A percentile compares a stretch with the other conserved stretches of the same genome.
These are phyloP conservation scores for Colletes gigas DNA, from an alignment of 1,140 invertebrate species.

Conservation along the genomic window DNA sequence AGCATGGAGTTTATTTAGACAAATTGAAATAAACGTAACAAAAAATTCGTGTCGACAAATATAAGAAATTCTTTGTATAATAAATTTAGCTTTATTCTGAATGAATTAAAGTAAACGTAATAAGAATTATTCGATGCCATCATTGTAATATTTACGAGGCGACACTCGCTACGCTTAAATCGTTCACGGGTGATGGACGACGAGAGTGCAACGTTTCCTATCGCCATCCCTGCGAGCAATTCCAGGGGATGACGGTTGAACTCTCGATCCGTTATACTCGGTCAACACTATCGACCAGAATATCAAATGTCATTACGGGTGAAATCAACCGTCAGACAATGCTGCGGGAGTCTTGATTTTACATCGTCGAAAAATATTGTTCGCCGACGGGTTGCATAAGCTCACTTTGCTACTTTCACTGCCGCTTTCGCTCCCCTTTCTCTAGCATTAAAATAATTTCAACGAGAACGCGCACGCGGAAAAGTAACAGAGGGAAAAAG, in stretches of 20 bases:
- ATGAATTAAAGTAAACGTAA: not conserved
- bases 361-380: constrained; percentile 28
- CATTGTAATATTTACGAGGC: constrained; percentile 71
- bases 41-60: no score
- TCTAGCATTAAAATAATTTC: constrained; percentile 37
- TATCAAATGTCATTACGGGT: constrained; percentile 50
- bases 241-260: constrained; percentile 31
- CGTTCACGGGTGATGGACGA: constrained; percentile 67
- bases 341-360: not conserved
- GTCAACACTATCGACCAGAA: constrained; percentile 14
- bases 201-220: constrained; percentile 15
- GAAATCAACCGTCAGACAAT: constrained; percentile 36
- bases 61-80: no score
- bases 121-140: constrained; percentile 69
- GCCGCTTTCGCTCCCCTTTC: constrained; percentile 44
- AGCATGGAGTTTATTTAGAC: no score
- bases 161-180: constrained; percentile 69
- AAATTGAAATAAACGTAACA: no score
- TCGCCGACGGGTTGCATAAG: constrained; percentile 26
- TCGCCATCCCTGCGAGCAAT: constrained; percentile 27
- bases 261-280: constrained; percentile 16
- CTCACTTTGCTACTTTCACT: constrained; percentile 28
- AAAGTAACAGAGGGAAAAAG: not conserved
- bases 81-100: no score
- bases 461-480: not conserved